These are phyloP conservation scores for Coilia nasus DNA, from an alignment of 2,797 vertebrate species.

Conservation along the genomic window DNA sequence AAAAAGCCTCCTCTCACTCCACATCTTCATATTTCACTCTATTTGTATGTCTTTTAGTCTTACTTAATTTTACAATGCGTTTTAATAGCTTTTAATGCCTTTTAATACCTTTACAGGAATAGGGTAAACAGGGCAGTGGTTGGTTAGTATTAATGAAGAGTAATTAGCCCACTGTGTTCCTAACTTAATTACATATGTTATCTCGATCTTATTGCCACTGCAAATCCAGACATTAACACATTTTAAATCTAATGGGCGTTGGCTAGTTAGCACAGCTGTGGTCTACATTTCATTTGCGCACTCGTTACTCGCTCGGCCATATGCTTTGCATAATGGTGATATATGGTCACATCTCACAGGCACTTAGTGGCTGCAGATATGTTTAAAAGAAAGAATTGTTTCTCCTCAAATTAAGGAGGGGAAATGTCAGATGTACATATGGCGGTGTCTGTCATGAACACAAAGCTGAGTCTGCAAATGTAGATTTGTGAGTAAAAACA, in stretches of 20 bases:
- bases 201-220: constrained; percentile 51
- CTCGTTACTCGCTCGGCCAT: not conserved
- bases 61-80: constrained; percentile 12
- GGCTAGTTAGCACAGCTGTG: not conserved
- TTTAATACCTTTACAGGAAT: constrained; percentile 45
- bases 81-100: constrained; percentile 36
- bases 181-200: constrained; percentile 50
- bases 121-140: constrained; percentile 35
- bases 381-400: not conserved
- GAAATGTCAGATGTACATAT: not conserved
- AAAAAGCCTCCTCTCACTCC: constrained; percentile 41
- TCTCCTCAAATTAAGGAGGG: not conserved
- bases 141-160: constrained; percentile 41
- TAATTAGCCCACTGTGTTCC: constrained; percentile 51
- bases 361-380: not conserved
- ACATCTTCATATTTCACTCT: constrained; percentile 29
- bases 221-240: constrained; percentile 44
- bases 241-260: constrained; percentile 32
- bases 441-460: not conserved
- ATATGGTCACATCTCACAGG: not conserved
- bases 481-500: not conserved
- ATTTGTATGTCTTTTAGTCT: constrained; percentile 20
- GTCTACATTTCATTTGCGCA: not conserved
- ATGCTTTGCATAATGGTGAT: not conserved
- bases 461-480: not conserved